Evolutionary conservation across 1,140 invertebrate species (phyloP).

Genomic region (Portunus trituberculatus): DNA sequence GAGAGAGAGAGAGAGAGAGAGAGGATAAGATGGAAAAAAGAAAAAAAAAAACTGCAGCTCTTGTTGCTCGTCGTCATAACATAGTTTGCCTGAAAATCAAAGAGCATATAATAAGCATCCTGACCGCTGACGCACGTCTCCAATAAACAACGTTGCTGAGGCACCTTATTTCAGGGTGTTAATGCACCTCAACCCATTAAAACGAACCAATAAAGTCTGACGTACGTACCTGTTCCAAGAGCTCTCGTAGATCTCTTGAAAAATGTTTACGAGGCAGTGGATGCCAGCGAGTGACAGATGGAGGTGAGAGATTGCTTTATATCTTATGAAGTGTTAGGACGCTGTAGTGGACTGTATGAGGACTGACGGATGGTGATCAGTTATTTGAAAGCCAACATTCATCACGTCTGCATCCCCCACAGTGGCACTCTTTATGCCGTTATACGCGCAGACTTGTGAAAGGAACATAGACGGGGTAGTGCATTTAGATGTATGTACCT

Average conservation of each 20-base stretch:
- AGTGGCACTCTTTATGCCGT: too few species aligned
- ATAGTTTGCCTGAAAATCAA: not conserved
- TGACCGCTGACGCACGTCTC: not conserved
- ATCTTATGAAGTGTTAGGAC: not conserved
- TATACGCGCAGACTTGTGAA: too few species aligned
- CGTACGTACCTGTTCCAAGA: not conserved
- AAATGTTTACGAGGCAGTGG: constrained; percentile 12
- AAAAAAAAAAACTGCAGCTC: not conserved
- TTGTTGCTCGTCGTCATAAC: not conserved
- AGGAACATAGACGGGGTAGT: not conserved
- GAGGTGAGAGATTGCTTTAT: not conserved
- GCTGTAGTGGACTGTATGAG: not conserved
- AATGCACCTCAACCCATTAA: not conserved
- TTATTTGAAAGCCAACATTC: not conserved
- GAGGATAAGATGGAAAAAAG: not conserved
- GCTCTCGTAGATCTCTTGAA: not conserved
- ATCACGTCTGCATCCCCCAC: not conserved
- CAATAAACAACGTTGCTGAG: not conserved
- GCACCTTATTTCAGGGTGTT: not conserved
- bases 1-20: not conserved
- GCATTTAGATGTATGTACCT: not conserved
- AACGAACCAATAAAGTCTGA: not conserved
- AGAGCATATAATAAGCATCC: not conserved
- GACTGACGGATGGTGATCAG: not conserved
- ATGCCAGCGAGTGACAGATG: not conserved